Conservation (phyloP, 2,113 vertebrate species). For the Oceanodroma tethys region DNA sequence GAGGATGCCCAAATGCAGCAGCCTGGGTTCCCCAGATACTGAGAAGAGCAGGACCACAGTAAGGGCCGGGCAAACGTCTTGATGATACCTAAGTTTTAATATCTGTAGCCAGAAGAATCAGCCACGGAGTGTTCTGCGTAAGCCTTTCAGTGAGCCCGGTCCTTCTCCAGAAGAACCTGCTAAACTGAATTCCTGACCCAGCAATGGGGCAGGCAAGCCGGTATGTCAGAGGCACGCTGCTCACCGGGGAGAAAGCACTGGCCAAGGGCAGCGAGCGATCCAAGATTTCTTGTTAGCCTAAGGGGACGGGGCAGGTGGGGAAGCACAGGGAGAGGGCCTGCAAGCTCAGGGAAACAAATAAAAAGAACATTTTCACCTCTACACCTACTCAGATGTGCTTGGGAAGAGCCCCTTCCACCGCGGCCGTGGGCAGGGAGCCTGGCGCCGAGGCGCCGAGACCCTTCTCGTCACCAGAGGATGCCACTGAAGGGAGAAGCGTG, state of each 20-base stretch:
- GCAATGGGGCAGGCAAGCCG: neutral
- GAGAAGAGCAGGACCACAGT: neutral
- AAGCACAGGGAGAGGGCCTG: neutral
- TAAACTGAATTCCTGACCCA: neutral
- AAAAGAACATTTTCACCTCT: no score
- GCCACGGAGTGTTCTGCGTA: accelerated
- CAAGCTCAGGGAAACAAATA: neutral
- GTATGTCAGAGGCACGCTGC: accelerated
- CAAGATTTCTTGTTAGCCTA: accelerated
- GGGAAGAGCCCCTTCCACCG: neutral
- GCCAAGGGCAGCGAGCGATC: neutral
- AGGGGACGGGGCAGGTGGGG: neutral
- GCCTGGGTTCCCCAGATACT: neutral
- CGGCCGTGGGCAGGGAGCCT: neutral
- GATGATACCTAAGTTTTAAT: accelerated
- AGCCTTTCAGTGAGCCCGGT: neutral
- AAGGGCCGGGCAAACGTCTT: accelerated
- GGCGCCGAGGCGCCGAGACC: accelerated
- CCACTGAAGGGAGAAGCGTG: neutral
- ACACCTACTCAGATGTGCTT: accelerated
- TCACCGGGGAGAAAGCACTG: no score
- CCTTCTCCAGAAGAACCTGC: neutral
- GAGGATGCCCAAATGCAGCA: neutral
- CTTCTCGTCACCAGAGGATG: neutral
- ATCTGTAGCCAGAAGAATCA: neutral